Evolutionary conservation across 2,797 vertebrate genomes (phyloP), one percentile per base, ranked within the genome.

Genomic region (Percopsis omiscomaycus): DNA sequence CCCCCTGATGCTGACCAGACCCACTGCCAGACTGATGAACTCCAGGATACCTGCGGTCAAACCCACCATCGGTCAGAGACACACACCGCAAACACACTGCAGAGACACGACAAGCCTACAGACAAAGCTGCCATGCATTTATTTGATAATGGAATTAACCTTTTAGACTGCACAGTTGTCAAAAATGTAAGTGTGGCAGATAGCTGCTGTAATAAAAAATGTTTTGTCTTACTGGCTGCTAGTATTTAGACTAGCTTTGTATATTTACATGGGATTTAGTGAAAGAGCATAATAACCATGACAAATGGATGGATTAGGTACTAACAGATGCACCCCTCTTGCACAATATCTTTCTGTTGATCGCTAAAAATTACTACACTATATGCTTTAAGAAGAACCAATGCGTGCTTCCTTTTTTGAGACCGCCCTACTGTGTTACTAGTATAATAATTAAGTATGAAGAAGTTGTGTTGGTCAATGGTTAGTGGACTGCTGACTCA

Each of bases 21-120:
- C 93, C 78, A 99, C 96, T n/a, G 98, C 97, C 90, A 99, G 91
- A 89, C 98, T 99, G 81, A 99, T 98, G 86, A 99, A 99, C 91
- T 99, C 98, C 92, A 99, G 89, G 90, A 99, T 99, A 80, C 98
- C 98, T 99, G 78, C 56, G 84, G 87, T 76, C 74, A 81, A 78
- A 83, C 65, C 71, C 49, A 85, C 60, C 68, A 56, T 15, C 6
- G 27, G 72, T 89, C 72, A 91, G 59, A 59, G 64, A 73, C 66
- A 54, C 60, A 55, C 61, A 69, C 74, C 61, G 68, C 73, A 71
- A 27, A 80, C 55, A 66, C 37, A 59, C 49, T 47, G 46, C 52
- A 45, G 64, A 58, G n/a, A 57, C 29, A 29, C 50, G 22, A 12
- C 15, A 6, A 62, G 14, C 55, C 61, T 14, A 22, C 54, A 59